Evolutionary conservation across 1,140 invertebrate genomes (phyloP), one percentile per base, ranked within the genome.

Genomic region (Asobara japonica): DNA sequence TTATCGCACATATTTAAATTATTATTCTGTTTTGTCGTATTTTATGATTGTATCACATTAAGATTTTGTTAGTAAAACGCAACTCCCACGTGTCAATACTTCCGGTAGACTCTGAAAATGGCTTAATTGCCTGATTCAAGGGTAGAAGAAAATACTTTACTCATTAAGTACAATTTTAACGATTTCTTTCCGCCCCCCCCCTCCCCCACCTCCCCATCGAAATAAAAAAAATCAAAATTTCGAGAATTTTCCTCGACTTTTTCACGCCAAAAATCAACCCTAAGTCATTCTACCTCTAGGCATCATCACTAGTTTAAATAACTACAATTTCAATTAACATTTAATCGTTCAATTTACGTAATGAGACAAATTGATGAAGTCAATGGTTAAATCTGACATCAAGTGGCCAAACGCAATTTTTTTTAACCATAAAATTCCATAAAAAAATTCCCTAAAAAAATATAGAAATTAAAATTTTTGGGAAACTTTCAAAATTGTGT

Each of bases 161-260:
- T 6, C 13, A 25, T 56, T 56, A 56, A 56, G 51, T 56, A 56
- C 51, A 56, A 56, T 56, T 56, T 56, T 25, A 56, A 56, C 10
- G 22, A 56, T 27, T 56, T 51, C n/a, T n/a, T n/a, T n/a, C n/a
- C n/a, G n/a, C n/a, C n/a, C n/a, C n/a, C n/a, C n/a, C n/a, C n/a
- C n/a, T n/a, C n/a, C n/a, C n/a, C n/a, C n/a, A n/a, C n/a, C n/a
- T n/a, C n/a, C n/a, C n/a, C n/a, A n/a, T n/a, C n/a, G n/a, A n/a
- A n/a, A n/a, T n/a, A n/a, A n/a, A 36, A 36, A 11, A 36, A 36
- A 36, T 36, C 5, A 36, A 36, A 36, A 36, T 36, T 36, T 11
- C 11, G n/a, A n/a, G n/a, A n/a, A n/a, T n/a, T n/a, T n/a, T n/a
- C 11, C 13, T 45, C 13, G 18, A 7, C n/a, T 45, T 2, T 45